Conservation (phyloP, 1,140 invertebrate species). For the Drosophila pallidifrons region DNA sequence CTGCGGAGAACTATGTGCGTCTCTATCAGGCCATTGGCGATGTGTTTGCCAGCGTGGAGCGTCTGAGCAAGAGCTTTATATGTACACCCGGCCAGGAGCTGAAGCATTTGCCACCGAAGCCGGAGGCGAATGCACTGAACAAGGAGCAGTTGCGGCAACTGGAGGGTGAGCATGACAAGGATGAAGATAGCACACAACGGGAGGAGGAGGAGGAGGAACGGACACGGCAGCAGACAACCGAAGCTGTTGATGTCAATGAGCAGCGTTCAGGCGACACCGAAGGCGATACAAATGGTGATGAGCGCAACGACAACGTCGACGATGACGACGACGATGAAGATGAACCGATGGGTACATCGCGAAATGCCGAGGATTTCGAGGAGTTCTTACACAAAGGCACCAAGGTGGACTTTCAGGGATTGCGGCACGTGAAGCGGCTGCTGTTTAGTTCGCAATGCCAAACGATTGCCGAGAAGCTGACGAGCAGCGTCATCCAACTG, state of each 20-base stretch:
- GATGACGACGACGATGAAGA: constrained; percentile 50
- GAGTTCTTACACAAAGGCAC: constrained; percentile 77
- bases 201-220: not conserved
- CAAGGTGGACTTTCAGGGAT: constrained; percentile 87
- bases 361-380: constrained; percentile 3
- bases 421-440: constrained; percentile 88
- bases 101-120: constrained; percentile 76
- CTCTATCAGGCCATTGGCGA: constrained; percentile 89
- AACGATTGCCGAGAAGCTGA: constrained; percentile 89
- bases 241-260: not conserved
- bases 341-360: constrained; percentile 59
- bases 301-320: not conserved
- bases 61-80: constrained; percentile 88
- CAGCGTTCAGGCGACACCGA: not conserved
- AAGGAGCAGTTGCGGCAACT: constrained; percentile 88
- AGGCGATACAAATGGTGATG: not conserved
- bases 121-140: constrained; percentile 83
- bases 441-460: constrained; percentile 85
- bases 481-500: constrained; percentile 91
- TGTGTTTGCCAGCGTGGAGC: constrained; percentile 90
- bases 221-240: not conserved
- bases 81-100: constrained; percentile 65
- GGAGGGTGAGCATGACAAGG: constrained; percentile 73
- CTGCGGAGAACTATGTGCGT: constrained; percentile 87
- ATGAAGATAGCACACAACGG: constrained; percentile 32